Evolutionary conservation across 2,113 vertebrate genomes (phyloP).

Genomic region (Poecile atricapillus): DNA sequence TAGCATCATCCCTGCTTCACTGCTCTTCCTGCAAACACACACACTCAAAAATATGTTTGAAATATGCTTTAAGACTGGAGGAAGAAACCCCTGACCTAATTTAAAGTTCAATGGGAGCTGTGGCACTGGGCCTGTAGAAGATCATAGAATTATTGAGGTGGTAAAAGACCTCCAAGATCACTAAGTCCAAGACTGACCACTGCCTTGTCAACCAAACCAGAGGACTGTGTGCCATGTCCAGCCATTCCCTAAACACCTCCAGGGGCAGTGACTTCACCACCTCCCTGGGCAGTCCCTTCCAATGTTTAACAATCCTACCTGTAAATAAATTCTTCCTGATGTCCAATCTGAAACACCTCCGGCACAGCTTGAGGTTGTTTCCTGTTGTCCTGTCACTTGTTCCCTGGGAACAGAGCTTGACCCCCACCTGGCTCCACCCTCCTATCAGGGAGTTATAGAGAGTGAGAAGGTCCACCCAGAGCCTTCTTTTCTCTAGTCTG

Average conservation of each 20-base stretch:
- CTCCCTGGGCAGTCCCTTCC: not conserved
- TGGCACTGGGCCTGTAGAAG: not conserved
- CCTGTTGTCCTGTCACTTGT: not conserved
- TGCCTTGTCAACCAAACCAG: not conserved
- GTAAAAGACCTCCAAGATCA: not conserved
- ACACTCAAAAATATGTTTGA: not conserved
- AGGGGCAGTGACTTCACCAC: not conserved
- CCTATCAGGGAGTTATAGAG: not conserved
- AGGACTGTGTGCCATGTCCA: not conserved
- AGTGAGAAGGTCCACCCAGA: not conserved
- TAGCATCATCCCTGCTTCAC: not conserved
- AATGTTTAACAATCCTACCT: not conserved
- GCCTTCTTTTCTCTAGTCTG: not conserved
- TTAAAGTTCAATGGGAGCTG: accelerated
- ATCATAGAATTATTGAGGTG: not conserved
- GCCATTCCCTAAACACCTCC: not conserved
- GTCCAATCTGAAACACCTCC: not conserved
- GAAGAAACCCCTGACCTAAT: too few species aligned
- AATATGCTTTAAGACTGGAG: not conserved
- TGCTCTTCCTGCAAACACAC: not conserved
- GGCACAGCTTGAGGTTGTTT: not conserved
- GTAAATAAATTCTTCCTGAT: not conserved
- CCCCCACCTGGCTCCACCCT: not conserved
- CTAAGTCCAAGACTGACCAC: too few species aligned
- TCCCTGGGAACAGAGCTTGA: not conserved